Percentiles rank a stretch among this genome's conserved stretches.
Conservation (phyloP, 1,140 invertebrate species). For the Calephelis nemesis region DNA sequence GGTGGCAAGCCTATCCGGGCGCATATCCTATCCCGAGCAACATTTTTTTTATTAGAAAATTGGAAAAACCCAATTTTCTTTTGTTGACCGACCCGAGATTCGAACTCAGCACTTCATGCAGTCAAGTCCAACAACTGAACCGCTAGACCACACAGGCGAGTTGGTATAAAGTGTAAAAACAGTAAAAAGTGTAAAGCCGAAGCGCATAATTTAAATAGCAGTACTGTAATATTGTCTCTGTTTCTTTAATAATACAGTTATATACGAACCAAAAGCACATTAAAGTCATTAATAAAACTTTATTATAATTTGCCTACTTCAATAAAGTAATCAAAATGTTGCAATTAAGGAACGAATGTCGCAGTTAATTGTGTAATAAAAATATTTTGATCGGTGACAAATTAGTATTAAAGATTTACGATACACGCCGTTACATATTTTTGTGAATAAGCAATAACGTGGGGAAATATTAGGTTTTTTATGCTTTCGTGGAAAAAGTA, state of each 20-base stretch:
- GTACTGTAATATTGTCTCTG: too few relatives aligned
- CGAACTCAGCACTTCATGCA: too few relatives aligned
- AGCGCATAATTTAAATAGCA: too few relatives aligned
- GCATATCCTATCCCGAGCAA: too few relatives aligned
- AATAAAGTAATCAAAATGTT: constrained; percentile 9
- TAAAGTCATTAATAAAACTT: background rate
- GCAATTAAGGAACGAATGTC: constrained; percentile 4
- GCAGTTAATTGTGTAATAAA: constrained; percentile 1
- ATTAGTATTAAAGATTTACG: constrained; percentile 3
- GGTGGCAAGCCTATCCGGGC: too few relatives aligned
- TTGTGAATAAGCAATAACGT: background rate
- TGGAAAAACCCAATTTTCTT: too few relatives aligned
- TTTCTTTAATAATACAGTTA: background rate
- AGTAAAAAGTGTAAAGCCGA: too few relatives aligned
- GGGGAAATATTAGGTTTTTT: background rate
- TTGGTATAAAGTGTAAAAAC: too few relatives aligned
- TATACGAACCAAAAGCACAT: background rate
- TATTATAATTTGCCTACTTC: constrained; percentile 1
- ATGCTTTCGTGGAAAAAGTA: background rate
- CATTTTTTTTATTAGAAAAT: too few relatives aligned
- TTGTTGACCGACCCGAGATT: too few relatives aligned
- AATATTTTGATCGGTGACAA: constrained; percentile 13
- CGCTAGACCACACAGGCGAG: too few relatives aligned
- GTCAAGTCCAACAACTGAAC: too few relatives aligned
- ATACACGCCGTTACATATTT: background rate